Percentiles rank a stretch among this genome's conserved stretches.
These are phyloP conservation scores for Phaetusa simplex DNA, from an alignment of 2,113 vertebrate species.

Conservation along the genomic window DNA sequence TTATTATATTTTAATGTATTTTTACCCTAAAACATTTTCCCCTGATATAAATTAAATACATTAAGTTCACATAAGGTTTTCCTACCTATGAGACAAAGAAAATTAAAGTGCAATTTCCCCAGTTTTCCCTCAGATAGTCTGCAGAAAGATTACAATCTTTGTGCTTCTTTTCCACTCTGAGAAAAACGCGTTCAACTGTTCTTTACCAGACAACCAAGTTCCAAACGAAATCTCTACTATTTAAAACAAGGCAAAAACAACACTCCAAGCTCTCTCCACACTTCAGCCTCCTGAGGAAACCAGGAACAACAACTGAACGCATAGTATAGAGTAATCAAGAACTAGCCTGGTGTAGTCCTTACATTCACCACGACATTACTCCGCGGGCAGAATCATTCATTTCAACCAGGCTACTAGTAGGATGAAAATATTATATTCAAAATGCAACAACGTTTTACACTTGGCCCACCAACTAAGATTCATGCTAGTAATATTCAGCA, in stretches of 20 bases:
- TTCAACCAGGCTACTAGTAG: background rate
- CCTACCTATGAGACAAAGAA: background rate
- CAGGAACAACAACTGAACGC: background rate
- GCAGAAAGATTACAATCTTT: background rate
- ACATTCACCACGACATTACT: background rate
- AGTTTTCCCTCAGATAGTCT: background rate
- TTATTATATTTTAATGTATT: background rate
- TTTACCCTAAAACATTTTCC: background rate
- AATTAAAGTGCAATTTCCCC: background rate
- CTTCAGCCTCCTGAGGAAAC: background rate
- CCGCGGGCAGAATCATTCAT: background rate
- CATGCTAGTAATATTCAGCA: background rate
- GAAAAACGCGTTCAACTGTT: background rate
- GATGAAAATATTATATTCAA: background rate
- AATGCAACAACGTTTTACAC: background rate
- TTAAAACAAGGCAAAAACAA: background rate
- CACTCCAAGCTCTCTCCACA: background rate
- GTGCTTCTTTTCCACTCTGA: background rate
- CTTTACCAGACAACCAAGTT: background rate
- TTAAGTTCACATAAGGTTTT: background rate
- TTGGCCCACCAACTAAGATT: background rate
- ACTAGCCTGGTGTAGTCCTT: background rate
- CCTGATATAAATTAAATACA: background rate
- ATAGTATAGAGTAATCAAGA: background rate
- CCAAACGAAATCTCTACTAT: background rate